phyloP scores from a whole-genome alignment of 2,888 invertebrate genomes.

The Malachius bipustulatus region DNA sequence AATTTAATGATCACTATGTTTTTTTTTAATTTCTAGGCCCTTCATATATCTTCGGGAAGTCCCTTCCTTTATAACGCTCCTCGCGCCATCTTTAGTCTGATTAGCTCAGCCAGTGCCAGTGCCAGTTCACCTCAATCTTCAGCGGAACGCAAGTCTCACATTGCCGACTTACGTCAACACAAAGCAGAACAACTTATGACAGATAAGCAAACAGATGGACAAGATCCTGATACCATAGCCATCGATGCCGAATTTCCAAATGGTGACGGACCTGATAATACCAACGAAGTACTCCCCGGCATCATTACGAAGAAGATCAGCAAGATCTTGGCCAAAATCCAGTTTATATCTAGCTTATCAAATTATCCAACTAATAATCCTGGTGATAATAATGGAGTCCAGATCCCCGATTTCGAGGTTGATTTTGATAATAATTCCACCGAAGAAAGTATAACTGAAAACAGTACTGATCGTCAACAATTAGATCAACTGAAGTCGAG shows the following conservation, averaged over 20 bases:
- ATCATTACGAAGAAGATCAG: slow-evolving; percentile 21
- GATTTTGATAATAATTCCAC: slow-evolving; percentile 16
- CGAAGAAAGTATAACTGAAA: slow-evolving; percentile 13
- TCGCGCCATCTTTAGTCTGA: neutral
- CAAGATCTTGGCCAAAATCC: slow-evolving; percentile 21
- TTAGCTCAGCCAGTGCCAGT: slow-evolving; percentile 10
- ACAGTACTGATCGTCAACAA: slow-evolving; percentile 9
- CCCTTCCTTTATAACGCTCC: slow-evolving; percentile 11
- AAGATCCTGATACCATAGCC: slow-evolving; percentile 9
- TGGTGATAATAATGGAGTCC: too few relatives aligned
- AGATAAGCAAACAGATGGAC: slow-evolving; percentile 14
- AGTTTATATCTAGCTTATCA: slow-evolving; percentile 15
- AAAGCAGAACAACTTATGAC: slow-evolving; percentile 15
- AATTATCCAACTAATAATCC: slow-evolving; percentile 9
- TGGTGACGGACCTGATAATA: slow-evolving; percentile 12
- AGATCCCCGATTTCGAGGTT: slow-evolving; percentile 16
- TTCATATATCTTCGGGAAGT: too few relatives aligned
- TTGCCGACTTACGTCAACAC: slow-evolving; percentile 19
- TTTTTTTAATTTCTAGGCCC: too few relatives aligned
- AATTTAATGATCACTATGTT: too few relatives aligned
- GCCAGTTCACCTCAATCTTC: slow-evolving; percentile 10
- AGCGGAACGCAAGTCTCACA: slow-evolving; percentile 13
- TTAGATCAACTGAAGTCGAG: slow-evolving; percentile 12
- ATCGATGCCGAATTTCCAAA: slow-evolving; percentile 11
- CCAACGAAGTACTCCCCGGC: slow-evolving; percentile 19